Base-by-base conservation (phyloP, 1,140 invertebrate species). In the Delia radicum region DNA sequence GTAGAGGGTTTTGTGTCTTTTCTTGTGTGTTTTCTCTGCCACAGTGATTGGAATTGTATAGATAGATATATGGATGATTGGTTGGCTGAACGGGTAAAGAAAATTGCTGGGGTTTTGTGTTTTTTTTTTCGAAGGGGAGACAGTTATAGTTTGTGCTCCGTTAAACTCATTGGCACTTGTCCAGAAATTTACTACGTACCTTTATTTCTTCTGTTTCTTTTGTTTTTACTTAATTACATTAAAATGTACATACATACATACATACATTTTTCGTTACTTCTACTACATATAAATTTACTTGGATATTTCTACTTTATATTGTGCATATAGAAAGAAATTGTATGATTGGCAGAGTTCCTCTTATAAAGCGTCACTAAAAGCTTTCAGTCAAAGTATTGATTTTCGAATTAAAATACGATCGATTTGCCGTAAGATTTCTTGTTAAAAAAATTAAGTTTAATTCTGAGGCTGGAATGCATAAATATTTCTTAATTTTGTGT, bases 111-210 rank as follows among this genome's bases (percentile, higher is more conserved):
- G n/a, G n/a, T n/a, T n/a, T n/a, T n/a, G n/a, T n/a, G n/a, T n/a
- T n/a, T n/a, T 42, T 10, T 33, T 42, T 55, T 55, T 55, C n/a
- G 65, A n/a, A 33, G 29, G 29, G 29, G 21, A 21, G 13, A 69
- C 10, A 33, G 6, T 15, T 33, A 7, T 6, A 21, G 65, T 69
- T 69, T 69, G 29, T 33, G 65, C 29, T 69, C 65, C 65, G 65
- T 69, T 69, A 69, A 69, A 69, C 65, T 69, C 65, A n/a, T 69
- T 69, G 65, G 65, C 65, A 69, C 13, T 69, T 33, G 28, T 69
- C 65, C 65, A 69, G 63, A 67, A 67, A 29, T 67, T 67, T 29
- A 67, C 63, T 67, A 29, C 15, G 63, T 67, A 29, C 48, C 48
- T 67, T 29, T 29, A n/a, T 29, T 18, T 29, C 63, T 28, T 29